Base-by-base conservation (phyloP, 2,113 vertebrate genomes). In the Gorilla gorilla region DNA sequence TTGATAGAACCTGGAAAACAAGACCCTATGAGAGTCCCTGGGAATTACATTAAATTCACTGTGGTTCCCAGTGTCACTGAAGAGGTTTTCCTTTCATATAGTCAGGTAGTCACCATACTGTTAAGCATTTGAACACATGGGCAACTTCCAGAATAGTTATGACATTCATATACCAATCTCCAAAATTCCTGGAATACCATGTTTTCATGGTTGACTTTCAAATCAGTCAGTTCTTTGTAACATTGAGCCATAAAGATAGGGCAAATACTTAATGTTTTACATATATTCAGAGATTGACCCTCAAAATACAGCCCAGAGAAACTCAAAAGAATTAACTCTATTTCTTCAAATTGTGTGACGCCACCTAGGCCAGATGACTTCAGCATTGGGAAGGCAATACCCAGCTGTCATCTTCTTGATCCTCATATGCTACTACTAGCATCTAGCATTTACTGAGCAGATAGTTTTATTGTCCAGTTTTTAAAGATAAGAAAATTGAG, bases 1-100 rank as follows among this genome's bases (percentile, higher is more conserved):
- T 80, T 30, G 57, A 11, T 52, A 59, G 32, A 17, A 50, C 57
- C 59, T 90, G 20, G 35, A 90, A 95, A 96, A 90, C 12, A 83
- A 87, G 75, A 75, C 35, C 61, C 22, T 4, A 30, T 18, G 12
- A 57, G 45, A 55, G 52, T 25, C 27, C 18, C 9, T 90, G 23
- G 85, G 66, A 64, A 82, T 94, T 35, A 81, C 57, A 72, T n/a
- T 80, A 83, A 82, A 82, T 96, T 93, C 88, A 91, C 57, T 18
- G 17, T n/a, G 22, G 50, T 57, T 87, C 40, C 55, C 61, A 52
- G 52, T 1, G 57, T 40, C 57, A 57, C 17, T 4, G 52, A 45
- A 32, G 11, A 96, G 52, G 20, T 64, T 79, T 87, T 95, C 17
- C 38, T 64, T 73, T 82, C 45, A 40, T 30, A 13, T 38, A 83